Evolutionary conservation across 2,113 vertebrate genomes (phyloP), one percentile per base, ranked within the genome.

Genomic region (Tautogolabrus adspersus): DNA sequence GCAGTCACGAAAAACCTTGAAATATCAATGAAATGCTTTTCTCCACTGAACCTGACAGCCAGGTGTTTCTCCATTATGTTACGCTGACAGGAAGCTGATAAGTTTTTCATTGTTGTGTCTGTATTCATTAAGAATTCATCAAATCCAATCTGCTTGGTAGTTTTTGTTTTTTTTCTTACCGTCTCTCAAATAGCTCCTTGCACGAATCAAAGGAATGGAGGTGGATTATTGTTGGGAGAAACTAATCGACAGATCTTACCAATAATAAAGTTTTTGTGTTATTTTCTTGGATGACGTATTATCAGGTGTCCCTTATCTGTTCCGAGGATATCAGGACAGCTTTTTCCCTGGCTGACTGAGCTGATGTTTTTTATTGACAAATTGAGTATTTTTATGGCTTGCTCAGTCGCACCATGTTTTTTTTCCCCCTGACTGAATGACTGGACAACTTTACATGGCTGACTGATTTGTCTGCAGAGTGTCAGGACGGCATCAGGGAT

Each of bases 391-490:
- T 75, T 70, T 65, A 72, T 60, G 46, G 66, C 54, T 21, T 78
- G 44, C 55, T 75, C 62, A 60, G 74, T 60, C 49, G 60, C 51
- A 60, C 18, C 64, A 44, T 72, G 62, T 72, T 77, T 77, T 77
- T 77, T 67, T 70, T 26, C 8, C 49, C 64, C 65, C 38, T 70
- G 30, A 60, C 65, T 81, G 74, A 66, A 47, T 38, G 37, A 54
- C 55, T 74, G 70, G 54, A 54, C 38, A 21, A 63, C 79, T 82
- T 82, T 76, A 72, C 67, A 76, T 72, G 83, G 76, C 42, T 83
- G 72, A 80, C 76, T 77, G 76, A 76, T 77, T 79, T 73, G 72
- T 73, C 76, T 77, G 73, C 78, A 75, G 58, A 58, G 54, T 75
- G 81, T 79, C 62, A 72, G 58, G 18, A 38, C 55, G 47, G 58